These are phyloP conservation scores for Prosapia bicincta DNA, from an alignment of 2,888 invertebrate species.

Conservation along the genomic window DNA sequence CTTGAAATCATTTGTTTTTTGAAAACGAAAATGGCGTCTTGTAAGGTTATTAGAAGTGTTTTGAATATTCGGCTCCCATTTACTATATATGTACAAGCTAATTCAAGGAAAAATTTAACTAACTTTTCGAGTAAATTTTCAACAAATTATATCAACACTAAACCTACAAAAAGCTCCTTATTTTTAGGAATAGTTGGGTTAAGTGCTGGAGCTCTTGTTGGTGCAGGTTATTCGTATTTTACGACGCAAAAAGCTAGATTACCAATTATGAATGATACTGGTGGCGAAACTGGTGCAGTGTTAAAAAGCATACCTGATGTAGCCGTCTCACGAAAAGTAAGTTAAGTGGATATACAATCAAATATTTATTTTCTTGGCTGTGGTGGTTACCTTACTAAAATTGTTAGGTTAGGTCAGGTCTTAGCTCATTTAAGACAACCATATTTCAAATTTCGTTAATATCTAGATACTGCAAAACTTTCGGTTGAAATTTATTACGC, in stretches of 20 bases:
- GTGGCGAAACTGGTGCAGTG: background rate
- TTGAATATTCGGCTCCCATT: background rate
- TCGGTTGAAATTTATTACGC: too few relatives aligned
- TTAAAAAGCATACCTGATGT: slow-evolving; percentile 40
- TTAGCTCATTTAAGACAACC: too few relatives aligned
- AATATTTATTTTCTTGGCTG: too few relatives aligned
- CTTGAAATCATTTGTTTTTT: too few relatives aligned
- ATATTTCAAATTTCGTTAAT: too few relatives aligned
- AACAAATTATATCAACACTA: background rate
- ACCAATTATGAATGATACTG: slow-evolving; percentile 11
- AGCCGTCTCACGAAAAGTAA: slow-evolving; percentile 50
- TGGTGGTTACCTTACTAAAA: too few relatives aligned
- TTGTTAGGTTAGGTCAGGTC: too few relatives aligned
- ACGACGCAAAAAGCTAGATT: slow-evolving; percentile 5
- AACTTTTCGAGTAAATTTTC: background rate
- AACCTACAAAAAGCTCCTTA: background rate
- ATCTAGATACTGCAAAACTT: too few relatives aligned
- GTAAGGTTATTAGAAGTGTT: background rate
- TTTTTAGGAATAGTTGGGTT: slow-evolving; percentile 41
- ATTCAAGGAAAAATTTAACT: background rate
- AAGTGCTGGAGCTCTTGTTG: slow-evolving; percentile 48
- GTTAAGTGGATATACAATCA: too few relatives aligned
- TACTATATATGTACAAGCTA: background rate
- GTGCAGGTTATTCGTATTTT: slow-evolving; percentile 47
- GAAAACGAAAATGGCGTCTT: background rate